Conservation (phyloP, 2,888 invertebrate genomes). For the Allacma fusca region DNA sequence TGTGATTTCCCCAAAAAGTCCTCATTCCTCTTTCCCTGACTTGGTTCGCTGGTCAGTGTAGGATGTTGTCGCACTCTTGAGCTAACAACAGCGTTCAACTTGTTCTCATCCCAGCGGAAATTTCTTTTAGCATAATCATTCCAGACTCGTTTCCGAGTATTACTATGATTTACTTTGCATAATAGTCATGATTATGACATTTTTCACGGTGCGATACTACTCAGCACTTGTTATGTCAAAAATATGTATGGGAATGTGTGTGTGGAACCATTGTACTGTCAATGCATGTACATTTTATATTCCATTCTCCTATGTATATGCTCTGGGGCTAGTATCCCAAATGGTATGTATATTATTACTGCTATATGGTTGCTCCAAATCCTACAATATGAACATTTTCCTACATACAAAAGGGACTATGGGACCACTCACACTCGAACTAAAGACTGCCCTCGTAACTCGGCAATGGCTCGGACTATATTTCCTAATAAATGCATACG, state of each 20-base stretch:
- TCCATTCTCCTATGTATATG: too few species aligned
- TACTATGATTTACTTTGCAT: constrained; percentile 42
- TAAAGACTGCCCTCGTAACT: too few species aligned
- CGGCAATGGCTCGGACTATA: background rate
- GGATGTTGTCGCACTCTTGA: constrained; percentile 2
- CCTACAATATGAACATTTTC: too few species aligned
- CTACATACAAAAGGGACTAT: too few species aligned
- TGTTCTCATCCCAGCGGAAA: constrained; percentile 37
- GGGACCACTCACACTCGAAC: too few species aligned
- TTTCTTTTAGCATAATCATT: constrained; percentile 36
- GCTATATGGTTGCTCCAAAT: too few species aligned
- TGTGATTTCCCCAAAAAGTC: background rate
- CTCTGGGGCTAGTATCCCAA: too few species aligned
- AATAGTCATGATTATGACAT: constrained; percentile 48
- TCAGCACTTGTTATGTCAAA: background rate
- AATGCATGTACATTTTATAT: too few species aligned
- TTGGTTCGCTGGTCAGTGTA: constrained; percentile 16
- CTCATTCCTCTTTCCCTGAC: constrained; percentile 5
- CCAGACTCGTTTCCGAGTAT: constrained; percentile 46
- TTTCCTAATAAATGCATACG: background rate
- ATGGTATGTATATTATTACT: too few species aligned
- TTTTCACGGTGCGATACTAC: constrained; percentile 26
- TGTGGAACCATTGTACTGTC: too few species aligned
- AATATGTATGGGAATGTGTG: background rate
- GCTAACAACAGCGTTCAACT: constrained; percentile 7